Evolutionary conservation across 2,797 vertebrate species (phyloP).

Genomic region (Sciurus vulgaris): DNA sequence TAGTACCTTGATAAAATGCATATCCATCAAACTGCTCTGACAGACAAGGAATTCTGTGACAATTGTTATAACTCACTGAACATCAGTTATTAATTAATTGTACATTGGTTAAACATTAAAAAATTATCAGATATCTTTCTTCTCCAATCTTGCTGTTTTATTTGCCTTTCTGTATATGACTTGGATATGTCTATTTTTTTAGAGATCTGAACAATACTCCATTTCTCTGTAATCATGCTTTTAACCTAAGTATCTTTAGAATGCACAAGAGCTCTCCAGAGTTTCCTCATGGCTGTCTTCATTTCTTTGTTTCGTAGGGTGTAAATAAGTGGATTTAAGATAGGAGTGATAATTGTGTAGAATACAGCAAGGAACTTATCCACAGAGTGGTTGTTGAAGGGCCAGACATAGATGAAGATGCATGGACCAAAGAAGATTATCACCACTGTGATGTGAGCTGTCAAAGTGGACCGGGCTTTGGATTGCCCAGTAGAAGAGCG

Average conservation of each 20-base stretch:
- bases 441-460: conserved; percentile 27
- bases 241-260: background rate
- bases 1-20: background rate
- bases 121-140: background rate
- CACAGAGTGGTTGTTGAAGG: background rate
- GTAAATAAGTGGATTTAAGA: conserved; percentile 62
- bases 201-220: background rate
- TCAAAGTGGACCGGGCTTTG: background rate
- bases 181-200: background rate
- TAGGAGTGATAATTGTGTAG: conserved; percentile 17
- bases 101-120: background rate
- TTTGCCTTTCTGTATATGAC: background rate
- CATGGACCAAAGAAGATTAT: conserved; percentile 40
- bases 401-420: conserved; percentile 46
- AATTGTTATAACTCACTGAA: background rate
- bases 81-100: background rate
- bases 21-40: background rate
- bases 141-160: background rate
- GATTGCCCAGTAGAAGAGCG: background rate
- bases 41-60: background rate
- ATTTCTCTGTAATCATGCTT: background rate
- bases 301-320: conserved; percentile 54
- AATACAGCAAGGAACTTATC: conserved; percentile 61
- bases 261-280: background rate
- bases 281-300: conserved; percentile 40